Evolutionary conservation across 2,113 vertebrate species (phyloP).

Genomic region (Ctenomys sociabilis): DNA sequence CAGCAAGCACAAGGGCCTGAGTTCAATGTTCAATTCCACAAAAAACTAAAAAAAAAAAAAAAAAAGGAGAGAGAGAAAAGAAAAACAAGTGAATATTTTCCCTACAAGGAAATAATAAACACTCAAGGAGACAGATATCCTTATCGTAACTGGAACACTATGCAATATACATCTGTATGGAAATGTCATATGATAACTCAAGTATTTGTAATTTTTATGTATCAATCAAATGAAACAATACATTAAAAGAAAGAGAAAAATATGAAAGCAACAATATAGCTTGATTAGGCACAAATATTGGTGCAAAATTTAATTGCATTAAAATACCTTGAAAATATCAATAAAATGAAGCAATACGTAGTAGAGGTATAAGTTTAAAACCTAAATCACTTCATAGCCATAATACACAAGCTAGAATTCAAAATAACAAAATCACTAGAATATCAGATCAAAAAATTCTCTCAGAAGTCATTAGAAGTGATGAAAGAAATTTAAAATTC

Average conservation of each 20-base stretch:
- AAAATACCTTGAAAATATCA: background rate
- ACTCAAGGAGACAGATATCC: background rate
- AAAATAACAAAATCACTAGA: background rate
- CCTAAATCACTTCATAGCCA: background rate
- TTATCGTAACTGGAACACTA: background rate
- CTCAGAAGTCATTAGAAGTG: background rate
- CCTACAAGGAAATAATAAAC: background rate
- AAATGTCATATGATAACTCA: background rate
- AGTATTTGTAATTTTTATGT: background rate
- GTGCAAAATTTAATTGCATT: background rate
- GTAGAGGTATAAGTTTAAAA: background rate
- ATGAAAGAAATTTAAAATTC: background rate
- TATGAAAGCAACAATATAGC: background rate
- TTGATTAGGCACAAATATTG: background rate
- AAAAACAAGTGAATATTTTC: background rate
- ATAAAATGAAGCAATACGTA: background rate
- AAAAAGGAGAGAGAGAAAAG: too few species aligned
- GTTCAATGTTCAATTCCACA: too few species aligned
- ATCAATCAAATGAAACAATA: background rate
- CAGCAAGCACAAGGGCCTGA: too few species aligned
- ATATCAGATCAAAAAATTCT: background rate
- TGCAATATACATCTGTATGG: background rate
- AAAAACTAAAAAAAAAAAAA: too few species aligned
- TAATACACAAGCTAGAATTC: background rate
- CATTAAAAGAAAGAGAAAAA: background rate